Base-by-base conservation (phyloP, 2,888 invertebrate genomes). In the Cosmopolites sordidus region DNA sequence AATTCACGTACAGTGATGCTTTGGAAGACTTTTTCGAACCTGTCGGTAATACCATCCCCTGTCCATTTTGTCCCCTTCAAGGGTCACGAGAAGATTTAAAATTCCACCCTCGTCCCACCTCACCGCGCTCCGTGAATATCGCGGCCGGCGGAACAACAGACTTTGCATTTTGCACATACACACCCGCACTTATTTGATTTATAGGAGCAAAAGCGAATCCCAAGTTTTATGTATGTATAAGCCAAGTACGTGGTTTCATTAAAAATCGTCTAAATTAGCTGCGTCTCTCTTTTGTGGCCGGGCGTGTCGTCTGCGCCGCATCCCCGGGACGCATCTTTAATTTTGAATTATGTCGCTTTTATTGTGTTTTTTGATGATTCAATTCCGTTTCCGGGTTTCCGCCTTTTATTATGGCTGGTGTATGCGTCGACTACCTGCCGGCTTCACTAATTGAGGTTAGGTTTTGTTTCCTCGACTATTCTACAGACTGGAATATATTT, bases 171-270 rank as follows among this genome's bases (percentile, higher is more conserved):
- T 54, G 43, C 42, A 54, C 48, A 52, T 60, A 68, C 69, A 69
- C 49, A 54, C 22, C 22, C 22, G 22, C 69, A 69, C 70, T 71
- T 71, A 70, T 72, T 71, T 72, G 71, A 72, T 72, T 72, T 72
- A 71, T 72, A 69, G 69, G 63, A 64, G 38, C 39, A 30, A n/a
- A 39, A 60, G 60, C 59, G 61, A 63, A 64, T 64, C 59, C 55
- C 58, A 42, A 58, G 60, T 57, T 59, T 60, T 59, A 56, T 56
- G 46, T 45, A 29, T 42, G 49, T 37, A 43, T 27, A 43, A 43
- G 43, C 15, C 12, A 43, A 41, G 57, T 58, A 62, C 62, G 61
- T 61, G 60, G 53, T 57, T 51, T 60, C 58, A 58, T 62, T 62
- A 60, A 62, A 60, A 62, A 59, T 58, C 51, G 59, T 51, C 51